Conservation (phyloP, 2,113 vertebrate species). For the Emydura subglobosa region DNA sequence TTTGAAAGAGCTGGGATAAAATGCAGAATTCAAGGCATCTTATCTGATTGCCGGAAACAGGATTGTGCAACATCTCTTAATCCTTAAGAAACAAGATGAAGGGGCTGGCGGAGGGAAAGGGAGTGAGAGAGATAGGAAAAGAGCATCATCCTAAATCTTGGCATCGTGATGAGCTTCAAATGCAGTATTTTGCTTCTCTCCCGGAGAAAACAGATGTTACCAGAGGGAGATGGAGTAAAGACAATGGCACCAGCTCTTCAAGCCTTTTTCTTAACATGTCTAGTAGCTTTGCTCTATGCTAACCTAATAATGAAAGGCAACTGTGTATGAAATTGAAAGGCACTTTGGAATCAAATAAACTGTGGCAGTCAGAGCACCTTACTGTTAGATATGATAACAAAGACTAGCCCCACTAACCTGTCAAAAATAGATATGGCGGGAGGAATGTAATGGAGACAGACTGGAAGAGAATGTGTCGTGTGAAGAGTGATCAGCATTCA, state of each 20-base stretch:
- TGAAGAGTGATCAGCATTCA: not conserved
- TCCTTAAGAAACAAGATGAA: not conserved
- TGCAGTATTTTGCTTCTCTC: not conserved
- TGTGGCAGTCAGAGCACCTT: not conserved
- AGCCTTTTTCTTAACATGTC: accelerated
- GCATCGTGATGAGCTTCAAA: accelerated
- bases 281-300: not conserved
- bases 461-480: not conserved
- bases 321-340: not conserved
- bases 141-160: not conserved
- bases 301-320: not conserved
- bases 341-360: not conserved
- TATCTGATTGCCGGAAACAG: not conserved
- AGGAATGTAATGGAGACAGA: not conserved
- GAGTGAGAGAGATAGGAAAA: not conserved
- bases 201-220: not conserved
- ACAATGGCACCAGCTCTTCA: not conserved
- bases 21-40: not conserved
- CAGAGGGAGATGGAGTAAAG: not conserved
- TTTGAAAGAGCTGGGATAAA: slow-evolving; percentile 14
- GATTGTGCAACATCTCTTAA: not conserved
- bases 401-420: accelerated
- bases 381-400: not conserved
- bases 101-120: accelerated
- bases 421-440: not conserved